Base-by-base conservation (phyloP, 2,888 invertebrate species). In the Adelphocoris suturalis region DNA sequence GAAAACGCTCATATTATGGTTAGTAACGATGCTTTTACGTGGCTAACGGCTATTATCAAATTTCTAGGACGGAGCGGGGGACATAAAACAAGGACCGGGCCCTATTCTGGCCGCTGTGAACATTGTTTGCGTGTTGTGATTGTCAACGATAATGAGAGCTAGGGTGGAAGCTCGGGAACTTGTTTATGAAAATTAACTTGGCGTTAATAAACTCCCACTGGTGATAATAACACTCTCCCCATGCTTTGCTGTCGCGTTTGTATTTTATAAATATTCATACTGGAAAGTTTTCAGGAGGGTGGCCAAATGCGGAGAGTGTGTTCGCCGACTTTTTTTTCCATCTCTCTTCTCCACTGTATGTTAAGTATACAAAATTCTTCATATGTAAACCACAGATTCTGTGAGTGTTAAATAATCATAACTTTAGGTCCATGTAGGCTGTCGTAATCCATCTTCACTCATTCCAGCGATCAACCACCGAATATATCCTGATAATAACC, bases 121-220 rank as follows among this genome's bases (percentile, higher is more conserved):
- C 68, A 68, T 68, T 68, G 23, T 23, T 68, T 19, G 80, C 80
- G 80, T 80, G 80, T 48, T 47, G 48, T 46, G 80, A 80, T 80
- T 46, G 80, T 80, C 46, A 80, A 80, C 80, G 37, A 80, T 80
- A 80, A 80, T 80, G 48, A 47, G 48, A 80, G 13, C 80, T n/a
- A 47, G 80, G 80, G 47, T 48, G 80, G 80, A 80, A 46, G 80
- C 48, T 46, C 16, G 46, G 48, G 46, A 48, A 80, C 80, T 47
- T 80, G 80, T 80, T 80, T 80, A 80, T 80, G 80, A 80, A 80
- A 80, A 80, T 80, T 80, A 80, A 80, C 80, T 48, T 19, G 47
- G 19, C 68, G 68, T 68, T 68, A 68, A 68, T 68, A 68, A 68
- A 23, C 19, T 68, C 68, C 68, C 68, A 7, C 23, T 23, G 68